Percentiles rank a stretch among this genome's conserved stretches.
phyloP scores from a whole-genome alignment of 2,888 invertebrate species.

The Arenicola marina region DNA sequence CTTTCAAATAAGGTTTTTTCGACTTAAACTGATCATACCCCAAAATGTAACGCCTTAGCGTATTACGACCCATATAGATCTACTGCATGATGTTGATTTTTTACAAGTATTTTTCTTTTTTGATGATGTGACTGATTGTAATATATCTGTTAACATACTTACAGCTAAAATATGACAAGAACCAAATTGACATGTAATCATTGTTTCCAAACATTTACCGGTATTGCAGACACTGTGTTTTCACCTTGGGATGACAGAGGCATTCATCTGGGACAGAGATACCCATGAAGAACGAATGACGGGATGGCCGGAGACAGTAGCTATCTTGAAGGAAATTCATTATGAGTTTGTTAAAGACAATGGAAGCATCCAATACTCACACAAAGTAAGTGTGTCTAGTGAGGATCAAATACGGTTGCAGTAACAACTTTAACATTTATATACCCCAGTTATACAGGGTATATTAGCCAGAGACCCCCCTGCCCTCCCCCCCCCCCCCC shows the following conservation, averaged over 20 bases:
- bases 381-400: slow-evolving; percentile 22
- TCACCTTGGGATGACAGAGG: slow-evolving; percentile 53
- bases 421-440: no score
- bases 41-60: no score
- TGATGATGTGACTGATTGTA: no score
- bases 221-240: slow-evolving; percentile 49
- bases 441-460: no score
- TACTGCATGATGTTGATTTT: no score
- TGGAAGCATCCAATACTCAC: slow-evolving; percentile 20
- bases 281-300: slow-evolving; percentile 38
- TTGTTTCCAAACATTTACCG: background rate
- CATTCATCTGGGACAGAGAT: slow-evolving; percentile 48
- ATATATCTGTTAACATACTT: no score
- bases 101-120: no score
- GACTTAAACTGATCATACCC: no score
- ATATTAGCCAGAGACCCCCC: no score
- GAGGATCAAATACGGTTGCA: background rate
- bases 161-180: background rate
- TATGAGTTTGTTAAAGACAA: slow-evolving; percentile 39
- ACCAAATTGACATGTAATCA: background rate
- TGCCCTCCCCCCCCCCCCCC: no score
- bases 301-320: slow-evolving; percentile 38
- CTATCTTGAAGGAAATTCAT: slow-evolving; percentile 46
- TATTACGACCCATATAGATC: no score
- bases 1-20: no score